A percentile compares a stretch with the other conserved stretches of the same genome.
phyloP scores from a whole-genome alignment of 2,888 invertebrate genomes.

The Lycia hirtaria region DNA sequence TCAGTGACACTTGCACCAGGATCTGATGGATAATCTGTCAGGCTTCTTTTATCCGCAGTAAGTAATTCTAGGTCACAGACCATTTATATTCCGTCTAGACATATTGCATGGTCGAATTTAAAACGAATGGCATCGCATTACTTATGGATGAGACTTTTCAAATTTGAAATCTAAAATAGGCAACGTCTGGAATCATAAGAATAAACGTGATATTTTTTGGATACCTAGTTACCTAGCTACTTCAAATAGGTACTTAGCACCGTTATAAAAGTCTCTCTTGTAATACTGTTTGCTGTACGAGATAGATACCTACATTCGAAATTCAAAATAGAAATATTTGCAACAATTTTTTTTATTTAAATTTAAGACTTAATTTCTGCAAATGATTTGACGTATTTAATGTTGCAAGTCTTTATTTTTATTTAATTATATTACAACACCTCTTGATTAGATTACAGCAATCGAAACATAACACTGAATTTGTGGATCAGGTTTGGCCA shows the following conservation, averaged over 20 bases:
- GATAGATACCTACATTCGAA: background rate
- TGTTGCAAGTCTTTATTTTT: too few relatives aligned
- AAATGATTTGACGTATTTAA: too few relatives aligned
- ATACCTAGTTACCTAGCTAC: slow-evolving; percentile 2
- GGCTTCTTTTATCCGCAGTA: slow-evolving; percentile 52
- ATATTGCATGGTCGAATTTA: slow-evolving; percentile 85
- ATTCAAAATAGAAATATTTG: background rate
- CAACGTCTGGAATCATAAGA: slow-evolving; percentile 71
- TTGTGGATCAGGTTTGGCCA: too few relatives aligned
- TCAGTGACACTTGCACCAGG: slow-evolving; percentile 35
- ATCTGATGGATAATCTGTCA: slow-evolving; percentile 39
- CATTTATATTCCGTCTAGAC: slow-evolving; percentile 84
- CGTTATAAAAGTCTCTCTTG: too few relatives aligned
- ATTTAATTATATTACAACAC: too few relatives aligned
- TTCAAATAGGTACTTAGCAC: background rate
- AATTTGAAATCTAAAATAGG: slow-evolving; percentile 81
- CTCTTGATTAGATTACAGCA: too few relatives aligned
- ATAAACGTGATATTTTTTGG: slow-evolving; percentile 46
- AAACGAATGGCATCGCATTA: slow-evolving; percentile 78
- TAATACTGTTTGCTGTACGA: too few relatives aligned
- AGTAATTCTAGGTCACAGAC: slow-evolving; percentile 80
- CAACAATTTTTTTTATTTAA: too few relatives aligned
- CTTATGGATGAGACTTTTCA: slow-evolving; percentile 77
- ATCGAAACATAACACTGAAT: too few relatives aligned
- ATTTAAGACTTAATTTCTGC: too few relatives aligned